A percentile compares a stretch with the other conserved stretches of the same genome.
Conservation (phyloP, 1,140 invertebrate genomes). For the Bombus pascuorum region DNA sequence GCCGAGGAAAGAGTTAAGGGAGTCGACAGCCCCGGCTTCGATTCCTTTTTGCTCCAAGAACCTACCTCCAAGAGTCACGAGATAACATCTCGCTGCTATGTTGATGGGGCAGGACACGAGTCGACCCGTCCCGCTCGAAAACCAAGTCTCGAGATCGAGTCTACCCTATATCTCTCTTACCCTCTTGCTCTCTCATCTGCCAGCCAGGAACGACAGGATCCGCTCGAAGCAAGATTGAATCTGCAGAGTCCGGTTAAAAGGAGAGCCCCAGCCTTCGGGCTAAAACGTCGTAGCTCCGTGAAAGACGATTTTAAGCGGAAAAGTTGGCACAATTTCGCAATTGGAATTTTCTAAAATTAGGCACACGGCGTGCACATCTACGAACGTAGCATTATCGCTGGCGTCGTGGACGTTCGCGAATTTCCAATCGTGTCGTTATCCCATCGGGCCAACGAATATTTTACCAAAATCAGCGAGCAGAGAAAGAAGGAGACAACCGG, state of each 20-base stretch:
- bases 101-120: conserved; percentile 55
- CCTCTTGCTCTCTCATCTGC: not conserved
- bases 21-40: not conserved
- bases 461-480: not conserved
- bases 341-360: too few relatives aligned
- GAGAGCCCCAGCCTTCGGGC: conserved; percentile 32
- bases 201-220: conserved; percentile 52
- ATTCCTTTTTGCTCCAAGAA: not conserved
- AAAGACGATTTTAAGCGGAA: too few relatives aligned
- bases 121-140: conserved; percentile 16
- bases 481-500: too few relatives aligned
- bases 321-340: too few relatives aligned
- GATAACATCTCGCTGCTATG: conserved; percentile 45
- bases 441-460: not conserved
- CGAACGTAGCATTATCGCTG: too few relatives aligned
- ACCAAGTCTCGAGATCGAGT: conserved; percentile 41
- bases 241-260: conserved; percentile 70
- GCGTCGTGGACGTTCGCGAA: too few relatives aligned
- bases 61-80: not conserved
- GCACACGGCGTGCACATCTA: too few relatives aligned
- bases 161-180: conserved; percentile 7
- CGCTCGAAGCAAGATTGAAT: conserved; percentile 72
- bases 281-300: conserved; percentile 24
- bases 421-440: too few relatives aligned
- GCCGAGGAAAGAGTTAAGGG: conserved; percentile 14